These are phyloP conservation scores for Champsocephalus esox DNA, from an alignment of 2,797 vertebrate species.

Conservation along the genomic window DNA sequence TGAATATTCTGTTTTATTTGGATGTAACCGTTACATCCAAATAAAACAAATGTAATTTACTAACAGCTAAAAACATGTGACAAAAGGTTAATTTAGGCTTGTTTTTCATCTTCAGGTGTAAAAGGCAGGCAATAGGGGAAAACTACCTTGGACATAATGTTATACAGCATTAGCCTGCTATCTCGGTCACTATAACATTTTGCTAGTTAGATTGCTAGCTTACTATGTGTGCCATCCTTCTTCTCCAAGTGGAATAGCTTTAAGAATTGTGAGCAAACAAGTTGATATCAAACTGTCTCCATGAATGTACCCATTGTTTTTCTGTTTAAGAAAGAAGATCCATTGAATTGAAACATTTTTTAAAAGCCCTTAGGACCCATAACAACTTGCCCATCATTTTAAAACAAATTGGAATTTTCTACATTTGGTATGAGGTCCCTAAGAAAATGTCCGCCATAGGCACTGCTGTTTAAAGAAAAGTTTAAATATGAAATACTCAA, in stretches of 20 bases:
- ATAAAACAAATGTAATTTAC: too few species aligned
- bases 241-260: not conserved
- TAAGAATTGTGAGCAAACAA: not conserved
- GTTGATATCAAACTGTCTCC: not conserved
- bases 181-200: not conserved
- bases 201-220: not conserved
- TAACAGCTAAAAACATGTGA: too few species aligned
- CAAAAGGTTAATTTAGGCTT: too few species aligned
- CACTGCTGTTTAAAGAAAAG: not conserved
- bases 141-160: not conserved
- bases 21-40: too few species aligned
- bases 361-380: not conserved
- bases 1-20: too few species aligned
- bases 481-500: not conserved
- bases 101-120: too few species aligned
- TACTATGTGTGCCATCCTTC: not conserved
- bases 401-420: slow-evolving; percentile 1
- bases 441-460: not conserved
- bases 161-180: not conserved
- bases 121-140: too few species aligned
- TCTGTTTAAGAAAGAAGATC: not conserved
- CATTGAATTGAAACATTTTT: not conserved
- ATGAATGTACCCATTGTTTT: not conserved
- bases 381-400: not conserved
- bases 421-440: not conserved